A percentile compares a stretch with the other conserved stretches of the same genome.
Evolutionary conservation across 2,113 vertebrate species (phyloP).

Genomic region (Campylorhamphus procurvoides): DNA sequence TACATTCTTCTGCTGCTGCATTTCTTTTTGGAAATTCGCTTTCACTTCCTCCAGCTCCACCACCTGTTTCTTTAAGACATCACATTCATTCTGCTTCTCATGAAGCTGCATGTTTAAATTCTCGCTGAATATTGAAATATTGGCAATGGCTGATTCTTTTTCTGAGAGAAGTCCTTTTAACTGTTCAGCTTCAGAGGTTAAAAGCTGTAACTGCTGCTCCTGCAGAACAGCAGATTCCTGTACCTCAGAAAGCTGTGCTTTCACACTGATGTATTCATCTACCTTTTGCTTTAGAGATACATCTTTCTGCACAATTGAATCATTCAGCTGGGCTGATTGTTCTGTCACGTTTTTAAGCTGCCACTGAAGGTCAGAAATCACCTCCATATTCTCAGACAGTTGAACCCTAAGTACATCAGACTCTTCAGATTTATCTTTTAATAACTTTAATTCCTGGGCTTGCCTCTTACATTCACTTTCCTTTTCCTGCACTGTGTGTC

Average conservation of each 20-base stretch:
- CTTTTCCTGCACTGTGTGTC: slow-evolving; percentile 60
- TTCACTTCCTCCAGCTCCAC: slow-evolving; percentile 69
- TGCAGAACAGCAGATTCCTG: slow-evolving; percentile 60
- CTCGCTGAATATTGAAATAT: slow-evolving; percentile 48
- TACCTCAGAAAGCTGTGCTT: slow-evolving; percentile 67
- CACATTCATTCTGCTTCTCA: slow-evolving; percentile 76
- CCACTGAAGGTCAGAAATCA: slow-evolving; percentile 73
- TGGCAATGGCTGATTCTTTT: slow-evolving; percentile 69
- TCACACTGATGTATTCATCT: slow-evolving; percentile 64
- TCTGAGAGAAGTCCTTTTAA: slow-evolving; percentile 71
- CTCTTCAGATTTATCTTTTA: slow-evolving; percentile 74
- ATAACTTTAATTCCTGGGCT: slow-evolving; percentile 65
- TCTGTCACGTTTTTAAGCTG: slow-evolving; percentile 61
- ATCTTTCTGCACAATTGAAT: slow-evolving; percentile 70
- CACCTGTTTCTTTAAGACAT: slow-evolving; percentile 72
- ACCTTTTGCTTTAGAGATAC: slow-evolving; percentile 70
- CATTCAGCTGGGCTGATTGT: slow-evolving; percentile 59
- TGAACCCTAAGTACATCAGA: slow-evolving; percentile 70
- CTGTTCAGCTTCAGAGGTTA: slow-evolving; percentile 65
- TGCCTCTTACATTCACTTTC: slow-evolving; percentile 66
- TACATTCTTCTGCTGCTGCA: slow-evolving; percentile 66
- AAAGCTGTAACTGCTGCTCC: slow-evolving; percentile 61
- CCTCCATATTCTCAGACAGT: slow-evolving; percentile 75
- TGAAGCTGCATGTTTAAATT: slow-evolving; percentile 66
- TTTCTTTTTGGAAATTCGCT: slow-evolving; percentile 58